phyloP scores from a whole-genome alignment of 2,888 invertebrate genomes.

The Isoperla grammatica region DNA sequence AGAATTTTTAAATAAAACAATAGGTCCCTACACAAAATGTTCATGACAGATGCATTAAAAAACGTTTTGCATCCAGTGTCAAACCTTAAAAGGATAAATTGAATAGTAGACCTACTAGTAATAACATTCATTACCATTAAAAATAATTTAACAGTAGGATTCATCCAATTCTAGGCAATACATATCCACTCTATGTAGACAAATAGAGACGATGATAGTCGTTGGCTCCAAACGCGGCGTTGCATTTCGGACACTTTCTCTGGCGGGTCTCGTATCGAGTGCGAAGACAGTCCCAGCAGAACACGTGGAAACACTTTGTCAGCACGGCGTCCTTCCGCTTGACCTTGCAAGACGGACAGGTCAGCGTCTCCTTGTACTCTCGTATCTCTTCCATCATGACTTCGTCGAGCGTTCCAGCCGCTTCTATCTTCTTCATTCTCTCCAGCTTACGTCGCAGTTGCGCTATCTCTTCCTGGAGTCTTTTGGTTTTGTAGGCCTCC shows the following conservation, averaged over 20 bases:
- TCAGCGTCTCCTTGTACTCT: constrained; percentile 96
- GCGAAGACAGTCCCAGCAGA: constrained; percentile 97
- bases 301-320: constrained; percentile 99
- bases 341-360: constrained; percentile 97
- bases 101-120: no score
- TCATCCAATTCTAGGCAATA: no score
- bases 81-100: no score
- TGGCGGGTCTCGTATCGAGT: constrained; percentile 97
- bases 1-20: no score
- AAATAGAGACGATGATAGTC: constrained; percentile 98
- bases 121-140: no score
- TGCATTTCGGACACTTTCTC: constrained; percentile 98
- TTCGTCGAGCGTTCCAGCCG: constrained; percentile 94
- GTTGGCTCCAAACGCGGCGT: constrained; percentile 98
- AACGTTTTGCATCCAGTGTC: no score
- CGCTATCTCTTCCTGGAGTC: constrained; percentile 90
- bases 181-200: constrained; percentile 41
- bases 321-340: constrained; percentile 98
- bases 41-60: no score
- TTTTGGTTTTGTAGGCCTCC: constrained; percentile 93
- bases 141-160: no score
- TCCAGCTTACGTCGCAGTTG: constrained; percentile 89
- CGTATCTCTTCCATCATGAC: constrained; percentile 96
- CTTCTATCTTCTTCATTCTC: constrained; percentile 94
- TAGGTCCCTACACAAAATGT: no score